phyloP scores from a whole-genome alignment of 2,113 vertebrate genomes.

The Chaetodon auriga region DNA sequence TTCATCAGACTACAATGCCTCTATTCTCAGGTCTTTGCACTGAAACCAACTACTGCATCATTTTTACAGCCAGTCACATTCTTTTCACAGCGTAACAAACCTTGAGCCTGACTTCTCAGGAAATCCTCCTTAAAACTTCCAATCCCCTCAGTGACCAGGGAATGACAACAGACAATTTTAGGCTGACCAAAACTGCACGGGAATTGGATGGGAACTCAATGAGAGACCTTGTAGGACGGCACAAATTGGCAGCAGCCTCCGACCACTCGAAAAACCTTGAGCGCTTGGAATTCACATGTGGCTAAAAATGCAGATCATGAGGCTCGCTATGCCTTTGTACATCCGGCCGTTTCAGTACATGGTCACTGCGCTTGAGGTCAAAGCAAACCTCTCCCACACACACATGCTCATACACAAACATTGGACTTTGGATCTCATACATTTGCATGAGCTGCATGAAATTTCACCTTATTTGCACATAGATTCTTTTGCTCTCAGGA shows the following conservation, averaged over 20 bases:
- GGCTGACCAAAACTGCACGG: not conserved
- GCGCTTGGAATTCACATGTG: constrained; percentile 47
- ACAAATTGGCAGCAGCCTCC: constrained; percentile 7
- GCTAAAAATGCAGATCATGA: constrained; percentile 54
- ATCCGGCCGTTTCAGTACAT: constrained; percentile 13
- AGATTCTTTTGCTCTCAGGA: not conserved
- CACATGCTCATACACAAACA: not conserved
- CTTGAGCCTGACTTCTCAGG: not conserved
- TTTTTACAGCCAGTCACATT: not conserved
- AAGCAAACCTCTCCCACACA: not conserved
- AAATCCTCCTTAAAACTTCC: constrained; percentile 13
- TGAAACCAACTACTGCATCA: not conserved
- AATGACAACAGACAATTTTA: not conserved
- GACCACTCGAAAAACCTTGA: constrained; percentile 24
- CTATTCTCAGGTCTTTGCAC: not conserved
- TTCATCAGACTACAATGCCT: not conserved
- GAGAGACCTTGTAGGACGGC: constrained; percentile 4
- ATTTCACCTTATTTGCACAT: constrained; percentile 5
- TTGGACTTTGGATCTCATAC: not conserved
- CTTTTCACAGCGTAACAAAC: not conserved
- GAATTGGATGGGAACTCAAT: not conserved
- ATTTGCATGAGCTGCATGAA: not conserved
- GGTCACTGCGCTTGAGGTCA: constrained; percentile 16
- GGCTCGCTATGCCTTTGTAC: not conserved
- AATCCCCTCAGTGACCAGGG: not conserved